Evolutionary conservation across 2,888 invertebrate genomes (phyloP), one percentile per base, ranked within the genome.

Genomic region (Phytoseiulus persimilis): DNA sequence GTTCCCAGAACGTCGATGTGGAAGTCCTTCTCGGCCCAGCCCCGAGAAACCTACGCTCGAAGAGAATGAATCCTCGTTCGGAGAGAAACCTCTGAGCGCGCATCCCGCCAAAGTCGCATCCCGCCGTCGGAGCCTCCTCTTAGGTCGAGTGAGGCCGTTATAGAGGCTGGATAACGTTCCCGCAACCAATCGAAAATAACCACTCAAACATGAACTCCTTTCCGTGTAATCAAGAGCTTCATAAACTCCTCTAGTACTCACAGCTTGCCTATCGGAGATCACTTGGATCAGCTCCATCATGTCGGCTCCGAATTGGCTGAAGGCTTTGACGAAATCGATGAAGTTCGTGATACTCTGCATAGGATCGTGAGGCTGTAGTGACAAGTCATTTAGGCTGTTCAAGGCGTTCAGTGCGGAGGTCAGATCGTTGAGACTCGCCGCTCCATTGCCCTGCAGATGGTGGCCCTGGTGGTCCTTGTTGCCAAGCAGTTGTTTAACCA

Each of bases 281-380:
- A 83, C 90, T 93, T 98, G 96, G 33, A 99, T 98, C 91, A 99
- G 94, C 93, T 99, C 98, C 91, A 99, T 98, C 98, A 99, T 99
- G 93, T 99, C 98, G 32, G 96, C 96, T 83, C 99, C 99, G 93
- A 99, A 99, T 93, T 98, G 97, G 91, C 98, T 98, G 94, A 99
- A 99, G 32, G 98, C 97, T 92, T 98, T 96, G 90, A 99, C 98
- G 93, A 99, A 99, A 93, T 99, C 99, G 90, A 98, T 97, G 91
- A 94, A 94, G 91, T 93, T 93, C 90, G 93, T 92, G 31, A 94
- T 93, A 90, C 92, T 92, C 91, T 94, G 94, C 90, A 94, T 92
- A 83, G 93, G 92, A 89, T 92, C 87, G 45, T 87, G 87, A 32
- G 87, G 87, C n/a, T 45, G 32, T 33, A 87, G 87, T 45, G 87